phyloP scores from a whole-genome alignment of 2,797 vertebrate species.

The Catostomus latipinnis region DNA sequence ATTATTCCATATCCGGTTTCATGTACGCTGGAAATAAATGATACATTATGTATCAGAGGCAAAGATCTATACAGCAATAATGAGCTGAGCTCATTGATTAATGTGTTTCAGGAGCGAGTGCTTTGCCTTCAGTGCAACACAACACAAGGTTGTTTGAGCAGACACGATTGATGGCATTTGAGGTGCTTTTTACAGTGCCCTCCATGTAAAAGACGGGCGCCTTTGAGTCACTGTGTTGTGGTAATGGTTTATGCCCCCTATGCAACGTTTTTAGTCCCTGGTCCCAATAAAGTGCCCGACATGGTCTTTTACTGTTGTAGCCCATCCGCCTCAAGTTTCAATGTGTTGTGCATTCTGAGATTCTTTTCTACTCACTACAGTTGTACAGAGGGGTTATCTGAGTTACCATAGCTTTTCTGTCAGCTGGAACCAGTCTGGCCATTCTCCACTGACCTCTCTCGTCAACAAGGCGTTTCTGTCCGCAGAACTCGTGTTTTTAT shows the following conservation, averaged over 20 bases:
- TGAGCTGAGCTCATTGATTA: conserved; percentile 75
- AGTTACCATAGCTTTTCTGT: too few relatives aligned
- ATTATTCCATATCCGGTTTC: conserved; percentile 40
- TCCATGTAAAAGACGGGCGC: conserved; percentile 20
- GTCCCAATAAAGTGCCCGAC: too few relatives aligned
- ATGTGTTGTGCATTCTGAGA: too few relatives aligned
- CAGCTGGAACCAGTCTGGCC: too few relatives aligned
- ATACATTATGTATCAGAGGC: conserved; percentile 61
- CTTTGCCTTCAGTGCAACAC: conserved; percentile 68
- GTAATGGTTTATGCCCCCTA: conserved; percentile 44
- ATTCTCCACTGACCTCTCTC: too few relatives aligned
- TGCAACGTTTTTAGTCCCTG: too few relatives aligned
- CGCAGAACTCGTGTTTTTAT: too few relatives aligned
- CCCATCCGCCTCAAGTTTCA: too few relatives aligned
- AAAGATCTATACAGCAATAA: conserved; percentile 72
- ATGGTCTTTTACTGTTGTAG: too few relatives aligned
- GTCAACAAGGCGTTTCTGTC: too few relatives aligned
- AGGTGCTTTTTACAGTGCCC: conserved; percentile 67
- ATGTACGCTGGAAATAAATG: conserved; percentile 28
- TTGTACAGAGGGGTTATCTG: too few relatives aligned
- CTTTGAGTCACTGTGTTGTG: conserved; percentile 2
- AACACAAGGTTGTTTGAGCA: conserved; percentile 65
- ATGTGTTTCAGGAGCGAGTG: conserved; percentile 68
- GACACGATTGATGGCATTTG: conserved; percentile 76
- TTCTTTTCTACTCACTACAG: too few relatives aligned